Evolutionary conservation across 2,797 vertebrate genomes (phyloP), one percentile per base, ranked within the genome.

Genomic region (Falco berigora): DNA sequence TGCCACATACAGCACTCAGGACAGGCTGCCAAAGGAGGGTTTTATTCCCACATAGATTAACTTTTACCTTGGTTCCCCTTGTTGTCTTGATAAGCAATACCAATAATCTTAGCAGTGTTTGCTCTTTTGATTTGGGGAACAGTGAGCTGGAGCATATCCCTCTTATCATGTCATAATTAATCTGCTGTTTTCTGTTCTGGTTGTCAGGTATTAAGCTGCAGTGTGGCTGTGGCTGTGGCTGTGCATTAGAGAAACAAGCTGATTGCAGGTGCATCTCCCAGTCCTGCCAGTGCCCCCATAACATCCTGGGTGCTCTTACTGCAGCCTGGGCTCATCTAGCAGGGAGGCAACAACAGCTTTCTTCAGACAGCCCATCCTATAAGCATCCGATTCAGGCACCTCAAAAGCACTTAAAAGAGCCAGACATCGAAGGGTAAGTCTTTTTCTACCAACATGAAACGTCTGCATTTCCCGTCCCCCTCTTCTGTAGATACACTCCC

Each of bases 361-460:
- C 63, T 49, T 58, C 67, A 86, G 42, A 22, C 38, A 62, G 44
- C 52, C 32, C 0, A 2, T 44, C 17, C 72, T 55, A 10, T 0
- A 0, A 47, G 32, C 28, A 61, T n/a, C 34, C 22, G 14, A 8
- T 40, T n/a, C 17, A 25, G 47, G 40, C 44, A 79, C 30, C 56
- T 17, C 5, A 4, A 63, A 89, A 20, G 6, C 11, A 7, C 56
- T 67, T 8, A 4, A 24, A 62, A 44, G 14, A 84, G 5, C 5
- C 63, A 64, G 40, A 40, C 7, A 20, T 0, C 0, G 30, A 56
- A 30, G 24, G 28, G 7, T 46, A 6, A 59, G 7, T 14, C 6
- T 42, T 42, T 34, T 6, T 36, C 88, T 64, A 67, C 17, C 50
- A 40, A 19, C 56, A 25, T 2, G 17, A 42, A 49, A 38, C 1